Conservation (phyloP, 2,797 vertebrate species). For the Mormyrops boulengeri region DNA sequence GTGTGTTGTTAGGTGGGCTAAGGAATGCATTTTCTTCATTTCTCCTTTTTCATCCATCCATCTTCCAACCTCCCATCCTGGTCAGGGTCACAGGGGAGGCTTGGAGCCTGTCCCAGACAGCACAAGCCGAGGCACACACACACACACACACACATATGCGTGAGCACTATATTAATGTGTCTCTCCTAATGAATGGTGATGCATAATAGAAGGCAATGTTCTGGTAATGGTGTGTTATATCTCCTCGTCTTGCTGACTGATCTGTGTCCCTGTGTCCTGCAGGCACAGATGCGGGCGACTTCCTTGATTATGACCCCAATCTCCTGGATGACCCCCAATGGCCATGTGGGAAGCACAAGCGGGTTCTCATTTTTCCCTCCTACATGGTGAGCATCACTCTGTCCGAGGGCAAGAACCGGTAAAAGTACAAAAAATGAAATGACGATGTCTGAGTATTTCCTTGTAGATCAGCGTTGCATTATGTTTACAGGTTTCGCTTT, state of each 20-base stretch:
- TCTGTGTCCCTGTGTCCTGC: slow-evolving; percentile 13
- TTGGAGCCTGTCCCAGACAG: neutral
- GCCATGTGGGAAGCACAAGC: slow-evolving; percentile 76
- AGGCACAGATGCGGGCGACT: slow-evolving; percentile 69
- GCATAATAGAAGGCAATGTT: neutral
- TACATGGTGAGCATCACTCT: slow-evolving; percentile 66
- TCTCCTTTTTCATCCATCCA: neutral
- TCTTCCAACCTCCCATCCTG: neutral
- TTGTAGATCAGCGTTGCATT: neutral
- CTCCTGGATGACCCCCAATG: slow-evolving; percentile 75
- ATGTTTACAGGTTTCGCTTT: neutral
- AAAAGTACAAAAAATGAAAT: neutral
- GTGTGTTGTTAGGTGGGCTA: neutral
- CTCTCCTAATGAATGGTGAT: neutral
- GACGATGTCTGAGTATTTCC: neutral
- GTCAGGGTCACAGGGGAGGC: neutral
- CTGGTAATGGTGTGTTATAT: neutral
- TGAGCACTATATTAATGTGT: neutral
- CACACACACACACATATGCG: neutral
- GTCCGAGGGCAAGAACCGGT: neutral
- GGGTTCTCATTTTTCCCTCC: slow-evolving; percentile 73
- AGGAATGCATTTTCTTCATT: neutral
- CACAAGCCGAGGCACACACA: neutral
- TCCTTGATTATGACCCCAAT: slow-evolving; percentile 68
- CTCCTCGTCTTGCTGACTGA: neutral